Evolutionary conservation across 2,113 vertebrate species (phyloP).

Genomic region (Hypanus sabinus): DNA sequence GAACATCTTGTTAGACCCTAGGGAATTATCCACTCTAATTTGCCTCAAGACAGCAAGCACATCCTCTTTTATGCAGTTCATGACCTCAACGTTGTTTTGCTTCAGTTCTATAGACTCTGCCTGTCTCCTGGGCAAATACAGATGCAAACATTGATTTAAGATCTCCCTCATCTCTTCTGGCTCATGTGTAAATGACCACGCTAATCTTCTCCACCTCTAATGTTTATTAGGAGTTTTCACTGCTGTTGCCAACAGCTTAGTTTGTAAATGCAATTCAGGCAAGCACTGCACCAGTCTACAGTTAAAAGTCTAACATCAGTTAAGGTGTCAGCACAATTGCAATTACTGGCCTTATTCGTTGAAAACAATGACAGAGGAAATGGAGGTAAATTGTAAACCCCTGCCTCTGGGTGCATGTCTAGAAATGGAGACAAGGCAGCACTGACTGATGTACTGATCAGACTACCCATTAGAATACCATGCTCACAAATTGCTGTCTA

Average conservation of each 20-base stretch:
- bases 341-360: neutral
- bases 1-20: too few species aligned
- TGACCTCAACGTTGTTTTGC: too few species aligned
- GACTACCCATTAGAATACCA: neutral
- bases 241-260: too few species aligned
- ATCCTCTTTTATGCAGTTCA: too few species aligned
- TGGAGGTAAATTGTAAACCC: neutral
- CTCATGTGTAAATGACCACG: too few species aligned
- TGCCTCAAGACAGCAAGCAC: too few species aligned
- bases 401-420: neutral
- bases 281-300: neutral
- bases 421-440: neutral
- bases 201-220: neutral
- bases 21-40: too few species aligned
- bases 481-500: neutral
- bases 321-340: too few species aligned
- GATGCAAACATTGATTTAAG: too few species aligned
- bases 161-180: too few species aligned
- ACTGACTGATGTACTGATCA: neutral
- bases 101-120: too few species aligned
- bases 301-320: neutral
- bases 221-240: neutral
- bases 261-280: neutral
- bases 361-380: neutral
- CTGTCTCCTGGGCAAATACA: too few species aligned